phyloP scores from a whole-genome alignment of 1,140 invertebrate species.

The Drosophila pseudoobscura region DNA sequence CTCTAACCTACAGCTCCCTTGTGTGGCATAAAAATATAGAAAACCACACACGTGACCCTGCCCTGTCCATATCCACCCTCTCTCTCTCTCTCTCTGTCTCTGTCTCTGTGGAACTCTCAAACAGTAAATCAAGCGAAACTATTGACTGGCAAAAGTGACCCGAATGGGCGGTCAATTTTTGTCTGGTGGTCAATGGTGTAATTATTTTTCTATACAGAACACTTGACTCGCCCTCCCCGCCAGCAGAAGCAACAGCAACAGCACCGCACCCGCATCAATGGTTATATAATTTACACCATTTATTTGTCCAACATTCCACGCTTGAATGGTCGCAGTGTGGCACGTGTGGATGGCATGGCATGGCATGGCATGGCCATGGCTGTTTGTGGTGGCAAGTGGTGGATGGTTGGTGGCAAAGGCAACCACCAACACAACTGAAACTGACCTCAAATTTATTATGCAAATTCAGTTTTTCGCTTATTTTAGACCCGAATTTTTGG shows the following conservation, averaged over 20 bases:
- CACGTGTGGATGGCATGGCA: slow-evolving; percentile 32
- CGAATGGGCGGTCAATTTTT: slow-evolving; percentile 53
- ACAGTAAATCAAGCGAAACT: slow-evolving; percentile 47
- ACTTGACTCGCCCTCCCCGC: slow-evolving; percentile 32
- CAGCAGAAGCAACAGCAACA: not conserved
- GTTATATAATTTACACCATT: slow-evolving; percentile 67
- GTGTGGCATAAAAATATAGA: slow-evolving; percentile 49
- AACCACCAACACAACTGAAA: slow-evolving; percentile 23
- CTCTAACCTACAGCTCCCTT: slow-evolving; percentile 26
- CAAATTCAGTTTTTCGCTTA: slow-evolving; percentile 40
- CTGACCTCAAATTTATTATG: slow-evolving; percentile 51
- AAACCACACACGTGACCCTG: slow-evolving; percentile 39
- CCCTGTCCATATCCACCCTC: slow-evolving; percentile 7
- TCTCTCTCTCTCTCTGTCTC: slow-evolving; percentile 6
- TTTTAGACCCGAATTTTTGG: slow-evolving; percentile 22
- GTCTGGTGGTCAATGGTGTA: slow-evolving; percentile 58
- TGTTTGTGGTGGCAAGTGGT: slow-evolving; percentile 2
- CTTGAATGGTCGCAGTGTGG: slow-evolving; percentile 19
- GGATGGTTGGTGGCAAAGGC: not conserved
- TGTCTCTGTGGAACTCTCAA: not conserved
- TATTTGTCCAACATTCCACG: slow-evolving; percentile 62
- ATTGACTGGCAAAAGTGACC: slow-evolving; percentile 41
- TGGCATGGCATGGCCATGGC: slow-evolving; percentile 5
- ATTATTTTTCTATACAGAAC: slow-evolving; percentile 47
- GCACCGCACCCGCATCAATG: slow-evolving; percentile 35